Percentiles rank a stretch among this genome's conserved stretches.
These are phyloP conservation scores for Typhlichthys eigenmanni DNA, from an alignment of 2,797 vertebrate genomes.

Conservation along the genomic window DNA sequence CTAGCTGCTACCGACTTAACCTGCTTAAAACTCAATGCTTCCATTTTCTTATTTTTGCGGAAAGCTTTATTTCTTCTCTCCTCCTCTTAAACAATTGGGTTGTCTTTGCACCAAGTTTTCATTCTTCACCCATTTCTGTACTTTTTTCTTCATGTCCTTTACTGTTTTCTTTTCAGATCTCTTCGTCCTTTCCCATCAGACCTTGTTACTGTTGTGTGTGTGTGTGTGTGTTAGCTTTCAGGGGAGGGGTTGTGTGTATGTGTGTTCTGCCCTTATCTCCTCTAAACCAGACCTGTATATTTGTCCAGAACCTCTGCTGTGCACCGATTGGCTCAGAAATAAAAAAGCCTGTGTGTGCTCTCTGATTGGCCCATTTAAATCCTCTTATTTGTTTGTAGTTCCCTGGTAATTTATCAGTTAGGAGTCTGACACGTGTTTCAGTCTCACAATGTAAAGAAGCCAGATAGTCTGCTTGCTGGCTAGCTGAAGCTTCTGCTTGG, in stretches of 20 bases:
- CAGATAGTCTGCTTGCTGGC: slow-evolving; percentile 21
- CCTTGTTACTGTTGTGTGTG: slow-evolving; percentile 36
- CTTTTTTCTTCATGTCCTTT: too few relatives aligned
- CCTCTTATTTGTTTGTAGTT: slow-evolving; percentile 56
- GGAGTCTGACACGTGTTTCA: slow-evolving; percentile 46
- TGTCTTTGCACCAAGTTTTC: slow-evolving; percentile 8
- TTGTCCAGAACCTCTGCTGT: slow-evolving; percentile 68
- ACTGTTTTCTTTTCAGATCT: too few relatives aligned
- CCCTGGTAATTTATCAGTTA: slow-evolving; percentile 56
- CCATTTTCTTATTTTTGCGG: slow-evolving; percentile 21
- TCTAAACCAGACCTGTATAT: slow-evolving; percentile 73
- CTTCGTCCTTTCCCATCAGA: slow-evolving; percentile 39
- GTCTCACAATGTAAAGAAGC: slow-evolving; percentile 32
- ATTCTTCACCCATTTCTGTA: too few relatives aligned
- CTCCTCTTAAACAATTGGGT: neutral
- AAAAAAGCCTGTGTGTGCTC: slow-evolving; percentile 51
- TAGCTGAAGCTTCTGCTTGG: slow-evolving; percentile 5
- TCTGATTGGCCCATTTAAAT: slow-evolving; percentile 68
- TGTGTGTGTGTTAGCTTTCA: slow-evolving; percentile 52
- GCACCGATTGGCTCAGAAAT: slow-evolving; percentile 67
- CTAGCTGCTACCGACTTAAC: slow-evolving; percentile 61
- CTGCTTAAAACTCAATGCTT: slow-evolving; percentile 49
- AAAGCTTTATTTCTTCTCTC: slow-evolving; percentile 13
- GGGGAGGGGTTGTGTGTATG: slow-evolving; percentile 44
- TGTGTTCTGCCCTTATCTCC: slow-evolving; percentile 76